Percentiles rank a stretch among this genome's conserved stretches.
These are phyloP conservation scores for Esox lucius DNA, from an alignment of 2,797 vertebrate genomes.

Conservation along the genomic window DNA sequence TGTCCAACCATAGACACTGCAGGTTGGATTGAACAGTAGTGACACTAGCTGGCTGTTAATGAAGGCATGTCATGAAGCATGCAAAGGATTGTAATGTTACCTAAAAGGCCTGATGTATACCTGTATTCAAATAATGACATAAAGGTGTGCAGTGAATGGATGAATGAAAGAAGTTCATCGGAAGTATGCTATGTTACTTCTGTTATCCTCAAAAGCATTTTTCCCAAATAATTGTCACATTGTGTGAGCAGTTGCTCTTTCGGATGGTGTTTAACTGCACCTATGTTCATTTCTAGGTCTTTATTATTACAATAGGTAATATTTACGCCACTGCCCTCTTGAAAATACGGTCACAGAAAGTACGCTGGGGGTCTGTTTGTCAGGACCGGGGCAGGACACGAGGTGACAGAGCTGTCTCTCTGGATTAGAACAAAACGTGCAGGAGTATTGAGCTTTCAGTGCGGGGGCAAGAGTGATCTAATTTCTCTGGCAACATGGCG, in stretches of 20 bases:
- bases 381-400: constrained; percentile 48
- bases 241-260: neutral
- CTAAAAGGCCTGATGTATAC: neutral
- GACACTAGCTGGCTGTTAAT: neutral
- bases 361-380: constrained; percentile 47
- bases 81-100: neutral
- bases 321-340: constrained; percentile 27
- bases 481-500: constrained; percentile 59
- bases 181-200: neutral
- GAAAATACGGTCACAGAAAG: constrained; percentile 33
- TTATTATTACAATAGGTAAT: constrained; percentile 33
- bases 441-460: constrained; percentile 59
- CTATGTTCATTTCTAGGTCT: neutral
- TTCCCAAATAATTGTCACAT: neutral
- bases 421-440: constrained; percentile 64
- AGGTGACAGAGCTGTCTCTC: constrained; percentile 69
- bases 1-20: neutral
- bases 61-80: neutral
- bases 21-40: neutral
- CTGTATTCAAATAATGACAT: neutral
- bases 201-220: neutral
- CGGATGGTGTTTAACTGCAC: neutral
- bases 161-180: neutral
- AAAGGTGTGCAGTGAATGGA: neutral
- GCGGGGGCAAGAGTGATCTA: constrained; percentile 60